A percentile compares a stretch with the other conserved stretches of the same genome.
Conservation (phyloP, 2,113 vertebrate species). For the Taxidea taxus region DNA sequence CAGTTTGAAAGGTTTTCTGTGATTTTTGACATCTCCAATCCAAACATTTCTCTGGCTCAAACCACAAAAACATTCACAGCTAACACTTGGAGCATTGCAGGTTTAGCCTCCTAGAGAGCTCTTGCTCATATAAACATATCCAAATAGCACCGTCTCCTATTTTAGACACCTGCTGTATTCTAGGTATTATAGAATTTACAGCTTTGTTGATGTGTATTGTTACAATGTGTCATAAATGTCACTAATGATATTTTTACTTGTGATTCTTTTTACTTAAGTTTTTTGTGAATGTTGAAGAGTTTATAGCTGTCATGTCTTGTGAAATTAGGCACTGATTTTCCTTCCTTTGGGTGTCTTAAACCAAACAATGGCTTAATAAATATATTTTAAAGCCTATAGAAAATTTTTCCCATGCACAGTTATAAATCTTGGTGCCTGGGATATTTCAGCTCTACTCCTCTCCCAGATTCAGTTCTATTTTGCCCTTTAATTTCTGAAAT, state of each 20-base stretch:
- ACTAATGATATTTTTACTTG: background rate
- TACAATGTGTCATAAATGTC: background rate
- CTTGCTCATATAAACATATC: background rate
- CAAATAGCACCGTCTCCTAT: background rate
- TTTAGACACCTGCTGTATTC: background rate
- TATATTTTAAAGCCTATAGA: background rate
- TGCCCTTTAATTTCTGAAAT: conserved; percentile 2
- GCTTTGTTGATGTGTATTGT: background rate
- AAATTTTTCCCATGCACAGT: background rate
- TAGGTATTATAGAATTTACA: background rate
- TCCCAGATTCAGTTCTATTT: background rate
- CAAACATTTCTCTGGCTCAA: background rate
- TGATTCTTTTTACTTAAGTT: background rate
- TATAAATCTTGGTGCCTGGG: background rate
- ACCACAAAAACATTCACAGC: background rate
- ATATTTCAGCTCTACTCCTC: background rate
- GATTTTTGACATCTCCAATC: background rate
- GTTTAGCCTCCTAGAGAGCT: background rate
- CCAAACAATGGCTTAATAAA: conserved; percentile 52
- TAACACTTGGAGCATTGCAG: background rate
- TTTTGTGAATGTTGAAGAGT: background rate
- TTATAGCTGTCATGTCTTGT: background rate
- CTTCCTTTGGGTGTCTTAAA: background rate
- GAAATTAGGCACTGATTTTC: background rate
- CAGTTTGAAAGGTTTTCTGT: background rate